A percentile compares a stretch with the other conserved stretches of the same genome.
These are phyloP conservation scores for Pyrrhura leucotis DNA, from an alignment of 2,797 vertebrate genomes.

Conservation along the genomic window DNA sequence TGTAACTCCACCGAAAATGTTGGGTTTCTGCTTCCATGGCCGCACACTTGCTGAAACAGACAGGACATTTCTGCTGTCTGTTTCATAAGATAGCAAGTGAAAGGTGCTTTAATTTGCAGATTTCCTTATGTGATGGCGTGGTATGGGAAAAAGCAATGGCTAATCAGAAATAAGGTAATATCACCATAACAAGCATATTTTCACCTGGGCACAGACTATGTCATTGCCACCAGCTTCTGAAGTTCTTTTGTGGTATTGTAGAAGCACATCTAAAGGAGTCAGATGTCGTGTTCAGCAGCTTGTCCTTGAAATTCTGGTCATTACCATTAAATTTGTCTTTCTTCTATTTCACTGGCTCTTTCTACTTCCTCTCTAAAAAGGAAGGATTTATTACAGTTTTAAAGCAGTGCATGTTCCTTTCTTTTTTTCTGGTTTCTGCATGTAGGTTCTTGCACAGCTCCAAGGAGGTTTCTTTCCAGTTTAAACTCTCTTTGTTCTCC, in stretches of 20 bases:
- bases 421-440: not conserved
- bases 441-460: not conserved
- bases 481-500: not conserved
- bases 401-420: not conserved
- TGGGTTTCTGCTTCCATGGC: not conserved
- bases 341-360: not conserved
- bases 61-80: not conserved
- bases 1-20: not conserved
- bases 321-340: not conserved
- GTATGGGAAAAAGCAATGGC: not conserved
- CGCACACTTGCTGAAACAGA: not conserved
- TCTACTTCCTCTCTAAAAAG: not conserved
- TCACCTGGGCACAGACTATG: rapidly evolving
- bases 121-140: not conserved
- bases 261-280: not conserved
- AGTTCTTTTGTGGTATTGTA: not conserved
- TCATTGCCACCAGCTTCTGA: not conserved
- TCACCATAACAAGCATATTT: not conserved
- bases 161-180: not conserved
- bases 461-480: not conserved
- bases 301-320: not conserved
- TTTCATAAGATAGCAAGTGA: not conserved
- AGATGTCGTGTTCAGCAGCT: not conserved
- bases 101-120: not conserved
- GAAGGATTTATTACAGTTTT: not conserved